Evolutionary conservation across 2,888 invertebrate species (phyloP), one percentile per base, ranked within the genome.

Genomic region (Heliconius sara): DNA sequence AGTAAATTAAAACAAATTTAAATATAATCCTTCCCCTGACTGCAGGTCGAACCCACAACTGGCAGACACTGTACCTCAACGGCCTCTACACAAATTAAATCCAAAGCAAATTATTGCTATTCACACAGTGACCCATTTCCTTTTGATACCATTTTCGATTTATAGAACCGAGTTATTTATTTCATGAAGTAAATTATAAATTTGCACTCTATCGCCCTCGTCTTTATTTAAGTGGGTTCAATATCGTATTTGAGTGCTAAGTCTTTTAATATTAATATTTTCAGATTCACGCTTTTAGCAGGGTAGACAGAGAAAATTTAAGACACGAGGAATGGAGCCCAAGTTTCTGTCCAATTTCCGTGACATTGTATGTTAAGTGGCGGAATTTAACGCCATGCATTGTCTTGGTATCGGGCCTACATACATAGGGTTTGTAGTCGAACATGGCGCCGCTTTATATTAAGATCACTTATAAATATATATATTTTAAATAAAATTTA

Each of bases 101-200:
- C 10, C 67, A 67, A 67, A 39, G 39, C 39, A 34, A 67, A 67
- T 39, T 3, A 67, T 39, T 30, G 34, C 22, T 22, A 67, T 39
- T 67, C 67, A 67, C 67, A 22, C 22, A 67, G 67, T 67, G 30
- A 72, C 52, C 52, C 22, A 52, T 72, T 72, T 52, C 52, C 52
- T 30, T 72, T 72, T 47, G 10, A 47, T 47, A 30, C 57, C 57
- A n/a, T 57, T 57, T 52, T 27, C 52, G 30, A 52, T 52, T 72
- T 52, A 72, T 30, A 43, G 30, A 52, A 30, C 22, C 12, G n/a
- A 72, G 52, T 52, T 30, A 10, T 52, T 57, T 72, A 52, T 52
- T 72, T 72, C 13, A 72, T 30, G 27, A 57, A 57, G 10, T 72
- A 72, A 72, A 72, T 72, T 57, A 72, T 72, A 72, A 72, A 72